Percentiles rank a stretch among this genome's conserved stretches.
Evolutionary conservation across 1,140 invertebrate genomes (phyloP).

Genomic region (Platorchestia sp.): DNA sequence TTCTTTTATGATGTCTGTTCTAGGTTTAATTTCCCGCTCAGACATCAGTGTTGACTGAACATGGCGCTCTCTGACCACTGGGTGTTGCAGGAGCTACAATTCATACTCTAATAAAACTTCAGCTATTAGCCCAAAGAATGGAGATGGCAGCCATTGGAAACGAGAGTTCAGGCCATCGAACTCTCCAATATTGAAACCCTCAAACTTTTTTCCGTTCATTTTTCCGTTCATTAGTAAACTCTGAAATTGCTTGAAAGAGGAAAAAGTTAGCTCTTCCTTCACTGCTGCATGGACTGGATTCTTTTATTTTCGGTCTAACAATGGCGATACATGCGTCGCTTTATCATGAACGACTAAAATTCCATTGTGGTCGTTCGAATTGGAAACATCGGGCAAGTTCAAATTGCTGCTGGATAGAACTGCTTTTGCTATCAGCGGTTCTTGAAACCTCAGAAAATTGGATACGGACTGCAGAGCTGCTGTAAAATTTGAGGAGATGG

Average conservation of each 20-base stretch:
- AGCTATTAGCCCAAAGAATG: background rate
- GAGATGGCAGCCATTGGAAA: background rate
- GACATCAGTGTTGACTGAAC: background rate
- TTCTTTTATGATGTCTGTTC: background rate
- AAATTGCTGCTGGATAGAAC: background rate
- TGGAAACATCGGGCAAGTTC: background rate
- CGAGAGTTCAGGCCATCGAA: background rate
- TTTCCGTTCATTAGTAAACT: background rate
- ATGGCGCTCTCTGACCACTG: background rate
- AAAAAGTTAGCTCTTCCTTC: background rate
- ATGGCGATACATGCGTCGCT: background rate
- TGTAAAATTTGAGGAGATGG: background rate
- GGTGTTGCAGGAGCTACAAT: background rate
- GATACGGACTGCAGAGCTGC: background rate
- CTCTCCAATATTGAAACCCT: background rate
- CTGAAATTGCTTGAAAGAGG: background rate
- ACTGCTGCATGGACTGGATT: background rate
- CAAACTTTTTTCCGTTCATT: background rate
- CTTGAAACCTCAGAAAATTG: background rate
- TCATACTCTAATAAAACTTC: background rate
- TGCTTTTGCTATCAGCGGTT: background rate
- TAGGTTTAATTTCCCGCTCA: background rate
- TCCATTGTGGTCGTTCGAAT: background rate
- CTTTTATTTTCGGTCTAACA: background rate
- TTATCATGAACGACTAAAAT: background rate